Conservation (phyloP, 2,797 vertebrate species). For the Podarcis siculus region DNA sequence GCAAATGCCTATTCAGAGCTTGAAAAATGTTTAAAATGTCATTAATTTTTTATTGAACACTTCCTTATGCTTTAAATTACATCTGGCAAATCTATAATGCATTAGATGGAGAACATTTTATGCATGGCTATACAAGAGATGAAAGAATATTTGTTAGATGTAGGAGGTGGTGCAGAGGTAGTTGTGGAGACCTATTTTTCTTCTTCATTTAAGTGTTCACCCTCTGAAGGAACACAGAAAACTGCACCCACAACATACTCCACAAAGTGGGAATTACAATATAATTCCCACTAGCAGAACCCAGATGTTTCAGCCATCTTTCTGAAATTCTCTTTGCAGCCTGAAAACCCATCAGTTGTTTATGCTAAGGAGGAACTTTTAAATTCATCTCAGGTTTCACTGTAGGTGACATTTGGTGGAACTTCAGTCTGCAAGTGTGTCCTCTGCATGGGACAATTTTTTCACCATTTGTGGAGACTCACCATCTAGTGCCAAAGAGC, state of each 20-base stretch:
- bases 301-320: neutral
- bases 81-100: constrained; percentile 55
- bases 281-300: neutral
- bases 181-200: neutral
- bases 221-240: neutral
- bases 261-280: neutral
- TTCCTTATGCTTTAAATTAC: constrained; percentile 48
- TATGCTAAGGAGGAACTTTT: neutral
- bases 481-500: too few relatives aligned
- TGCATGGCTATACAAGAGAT: neutral
- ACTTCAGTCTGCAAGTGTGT: too few relatives aligned
- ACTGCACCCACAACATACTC: neutral
- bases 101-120: constrained; percentile 56
- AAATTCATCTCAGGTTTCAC: too few relatives aligned
- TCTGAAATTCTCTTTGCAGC: neutral
- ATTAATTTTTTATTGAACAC: constrained; percentile 58
- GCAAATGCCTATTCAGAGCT: constrained; percentile 36
- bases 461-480: too few relatives aligned
- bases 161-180: constrained; percentile 18
- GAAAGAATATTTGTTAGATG: constrained; percentile 15
- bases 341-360: neutral
- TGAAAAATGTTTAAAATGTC: constrained; percentile 51
- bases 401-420: too few relatives aligned
- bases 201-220: neutral
- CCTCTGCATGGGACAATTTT: too few relatives aligned